Conservation (phyloP, 2,113 vertebrate genomes). For the Riparia riparia region DNA sequence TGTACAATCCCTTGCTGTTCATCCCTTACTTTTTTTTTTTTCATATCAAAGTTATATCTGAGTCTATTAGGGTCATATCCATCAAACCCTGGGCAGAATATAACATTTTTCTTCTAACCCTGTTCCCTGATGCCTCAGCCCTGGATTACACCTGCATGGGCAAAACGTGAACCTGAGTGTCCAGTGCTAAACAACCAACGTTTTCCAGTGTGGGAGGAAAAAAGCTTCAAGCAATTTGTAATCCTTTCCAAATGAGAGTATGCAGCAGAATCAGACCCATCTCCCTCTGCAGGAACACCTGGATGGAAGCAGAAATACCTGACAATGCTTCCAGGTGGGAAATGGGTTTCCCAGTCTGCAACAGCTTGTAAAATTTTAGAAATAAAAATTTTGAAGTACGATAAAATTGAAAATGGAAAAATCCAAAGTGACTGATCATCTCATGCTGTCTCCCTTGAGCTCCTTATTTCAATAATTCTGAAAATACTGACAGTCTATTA, state of each 20-base stretch:
- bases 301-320: not conserved
- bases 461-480: conserved; percentile 22
- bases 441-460: not conserved
- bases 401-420: not conserved
- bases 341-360: not conserved
- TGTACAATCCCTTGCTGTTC: not conserved
- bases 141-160: not conserved
- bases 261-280: not conserved
- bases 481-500: conserved; percentile 55
- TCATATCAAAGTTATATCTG: not conserved
- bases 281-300: not conserved
- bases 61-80: not conserved
- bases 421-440: not conserved
- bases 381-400: not conserved
- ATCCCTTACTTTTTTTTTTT: not conserved
- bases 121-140: not conserved
- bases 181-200: not conserved
- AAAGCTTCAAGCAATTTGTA: not conserved
- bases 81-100: not conserved
- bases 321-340: not conserved
- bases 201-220: not conserved
- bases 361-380: not conserved
- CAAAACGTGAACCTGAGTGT: not conserved
- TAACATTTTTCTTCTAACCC: not conserved
- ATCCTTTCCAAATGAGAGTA: not conserved